phyloP scores from a whole-genome alignment of 2,888 invertebrate species.

The Hemistola chrysoprasaria region DNA sequence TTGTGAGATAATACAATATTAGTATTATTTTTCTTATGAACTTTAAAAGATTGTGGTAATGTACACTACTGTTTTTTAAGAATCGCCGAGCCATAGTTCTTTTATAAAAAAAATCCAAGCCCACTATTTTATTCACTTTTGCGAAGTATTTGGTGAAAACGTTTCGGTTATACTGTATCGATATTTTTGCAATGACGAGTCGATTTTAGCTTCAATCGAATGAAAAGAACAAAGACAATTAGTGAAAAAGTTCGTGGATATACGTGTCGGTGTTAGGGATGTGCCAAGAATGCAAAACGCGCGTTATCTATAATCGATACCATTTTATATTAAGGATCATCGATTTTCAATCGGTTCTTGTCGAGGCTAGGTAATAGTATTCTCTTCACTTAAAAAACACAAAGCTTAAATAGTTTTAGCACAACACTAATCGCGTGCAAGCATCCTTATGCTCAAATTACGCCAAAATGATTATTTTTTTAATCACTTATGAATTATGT shows the following conservation, averaged over 20 bases:
- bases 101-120: too few relatives aligned
- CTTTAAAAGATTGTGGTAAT: slow-evolving; percentile 2
- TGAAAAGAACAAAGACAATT: slow-evolving; percentile 4
- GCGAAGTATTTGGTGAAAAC: slow-evolving; percentile 30
- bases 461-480: slow-evolving; percentile 42
- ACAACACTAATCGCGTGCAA: slow-evolving; percentile 39
- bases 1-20: slow-evolving; percentile 31
- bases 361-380: slow-evolving; percentile 59
- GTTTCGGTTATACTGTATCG: slow-evolving; percentile 19
- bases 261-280: slow-evolving; percentile 24
- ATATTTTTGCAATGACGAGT: slow-evolving; percentile 10
- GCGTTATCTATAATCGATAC: slow-evolving; percentile 47
- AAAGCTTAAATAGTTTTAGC: slow-evolving; percentile 33
- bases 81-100: too few relatives aligned
- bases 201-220: slow-evolving; percentile 16
- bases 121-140: too few relatives aligned
- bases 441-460: slow-evolving; percentile 54
- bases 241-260: slow-evolving; percentile 12
- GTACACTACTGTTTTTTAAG: too few relatives aligned
- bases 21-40: slow-evolving; percentile 13
- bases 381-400: slow-evolving; percentile 32
- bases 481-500: slow-evolving; percentile 35
- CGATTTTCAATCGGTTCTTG: slow-evolving; percentile 43
- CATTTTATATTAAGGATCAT: slow-evolving; percentile 77
- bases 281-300: slow-evolving; percentile 33